Base-by-base conservation (phyloP, 2,888 invertebrate species). In the Acleris cristana region DNA sequence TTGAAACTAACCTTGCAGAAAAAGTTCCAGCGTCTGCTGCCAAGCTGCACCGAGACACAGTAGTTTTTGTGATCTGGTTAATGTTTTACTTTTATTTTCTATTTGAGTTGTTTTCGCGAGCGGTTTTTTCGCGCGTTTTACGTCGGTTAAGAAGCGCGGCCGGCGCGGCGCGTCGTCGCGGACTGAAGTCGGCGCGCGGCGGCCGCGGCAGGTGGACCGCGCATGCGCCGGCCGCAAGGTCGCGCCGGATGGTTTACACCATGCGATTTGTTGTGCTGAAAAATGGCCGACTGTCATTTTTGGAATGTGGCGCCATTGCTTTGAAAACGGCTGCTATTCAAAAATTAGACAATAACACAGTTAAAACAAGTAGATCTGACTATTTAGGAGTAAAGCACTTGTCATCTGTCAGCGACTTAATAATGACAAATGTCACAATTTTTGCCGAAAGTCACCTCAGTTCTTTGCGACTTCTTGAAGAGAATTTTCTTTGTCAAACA, bases 181-280 rank as follows among this genome's bases (percentile, higher is more conserved):
- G 82, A 89, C 89, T 89, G 84, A 78, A 64, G 52, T 48, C 48
- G 48, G 63, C 34, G 49, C 56, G 56, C 14, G 70, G 74, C 75
- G 74, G 59, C 56, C 71, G 64, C 70, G 74, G 75, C 79, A 81
- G 78, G 79, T 80, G 80, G 55, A 21, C 63, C 63, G 80, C 88
- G 86, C 86, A 84, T 84, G 88, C 86, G 86, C 82, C 72, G 74
- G 73, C 72, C 57, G 63, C 89, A 90, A 90, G 88, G 90, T 88
- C 88, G 86, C 81, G 80, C 83, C 60, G 21, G 56, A 56, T 56
- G 44, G 56, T 56, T 56, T 56, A 56, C 16, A 55, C 55, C 19
- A 55, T 55, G 56, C 56, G 56, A 56, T 56, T 56, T 40, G 55
- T 55, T 21, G 44, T 44, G 56, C 56, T 56, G 56, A 56, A 56